Conservation (phyloP, 2,888 invertebrate species). For the Peribatodes rhomboidaria region DNA sequence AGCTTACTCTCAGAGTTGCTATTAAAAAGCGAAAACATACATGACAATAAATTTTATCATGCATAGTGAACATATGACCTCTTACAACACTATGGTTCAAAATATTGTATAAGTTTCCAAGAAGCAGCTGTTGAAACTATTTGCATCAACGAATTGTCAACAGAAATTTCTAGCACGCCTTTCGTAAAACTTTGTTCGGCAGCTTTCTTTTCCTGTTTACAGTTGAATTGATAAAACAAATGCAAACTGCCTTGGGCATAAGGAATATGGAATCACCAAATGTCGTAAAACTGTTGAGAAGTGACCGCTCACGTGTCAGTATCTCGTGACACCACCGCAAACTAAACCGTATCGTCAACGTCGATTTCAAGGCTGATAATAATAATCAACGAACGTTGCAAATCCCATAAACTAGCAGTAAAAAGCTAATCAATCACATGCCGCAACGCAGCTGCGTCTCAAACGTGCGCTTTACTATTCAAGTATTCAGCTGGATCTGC, state of each 20-base stretch:
- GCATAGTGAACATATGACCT: constrained; percentile 18
- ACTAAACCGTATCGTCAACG: constrained; percentile 48
- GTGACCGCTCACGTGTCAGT: constrained; percentile 54
- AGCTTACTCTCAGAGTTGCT: not conserved
- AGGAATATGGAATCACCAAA: constrained; percentile 12
- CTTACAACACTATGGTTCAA: constrained; percentile 1
- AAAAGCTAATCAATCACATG: constrained; percentile 54
- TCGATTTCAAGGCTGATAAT: constrained; percentile 54
- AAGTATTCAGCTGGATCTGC: constrained; percentile 18
- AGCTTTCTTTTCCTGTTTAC: constrained; percentile 4
- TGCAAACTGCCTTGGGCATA: constrained; percentile 7
- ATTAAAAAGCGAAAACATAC: not conserved
- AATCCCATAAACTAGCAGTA: constrained; percentile 50
- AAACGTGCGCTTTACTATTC: constrained; percentile 2
- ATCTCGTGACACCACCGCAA: constrained; percentile 59
- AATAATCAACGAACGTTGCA: constrained; percentile 53
- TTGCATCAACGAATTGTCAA: constrained; percentile 31
- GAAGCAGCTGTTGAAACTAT: constrained; percentile 28
- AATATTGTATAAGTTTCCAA: constrained; percentile 20
- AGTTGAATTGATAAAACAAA: constrained; percentile 5
- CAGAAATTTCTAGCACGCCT: constrained; percentile 15
- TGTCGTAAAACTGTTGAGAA: constrained; percentile 17
- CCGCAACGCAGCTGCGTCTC: constrained; percentile 28
- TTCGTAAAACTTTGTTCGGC: constrained; percentile 11
- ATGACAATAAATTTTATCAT: not conserved